Conservation (phyloP, 2,113 vertebrate species). For the Anguilla rostrata region DNA sequence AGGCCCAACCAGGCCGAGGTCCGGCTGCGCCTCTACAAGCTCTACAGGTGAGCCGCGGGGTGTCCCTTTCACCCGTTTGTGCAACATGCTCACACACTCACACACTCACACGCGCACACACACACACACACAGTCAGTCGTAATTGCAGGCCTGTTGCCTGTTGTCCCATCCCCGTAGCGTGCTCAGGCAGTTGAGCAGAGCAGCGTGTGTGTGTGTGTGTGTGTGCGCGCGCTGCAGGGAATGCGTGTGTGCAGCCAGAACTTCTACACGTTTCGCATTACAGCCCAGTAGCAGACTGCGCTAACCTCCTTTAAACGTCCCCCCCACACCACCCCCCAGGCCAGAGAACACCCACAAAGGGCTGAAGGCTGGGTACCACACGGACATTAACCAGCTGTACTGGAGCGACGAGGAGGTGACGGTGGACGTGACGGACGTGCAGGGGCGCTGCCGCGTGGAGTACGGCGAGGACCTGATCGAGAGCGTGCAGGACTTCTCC, state of each 20-base stretch:
- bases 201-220: too few relatives aligned
- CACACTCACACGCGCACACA: too few relatives aligned
- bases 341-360: slow-evolving; percentile 93
- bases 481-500: slow-evolving; percentile 83
- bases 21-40: slow-evolving; percentile 84
- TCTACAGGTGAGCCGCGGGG: slow-evolving; percentile 76
- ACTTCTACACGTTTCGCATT: background rate
- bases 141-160: too few relatives aligned
- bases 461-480: slow-evolving; percentile 84
- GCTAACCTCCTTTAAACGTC: background rate
- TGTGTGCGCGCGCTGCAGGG: too few relatives aligned
- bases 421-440: slow-evolving; percentile 76
- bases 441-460: slow-evolving; percentile 85
- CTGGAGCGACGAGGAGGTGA: slow-evolving; percentile 91
- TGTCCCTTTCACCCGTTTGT: too few relatives aligned
- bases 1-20: slow-evolving; percentile 79
- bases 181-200: too few relatives aligned
- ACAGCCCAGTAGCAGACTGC: background rate
- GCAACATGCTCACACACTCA: too few relatives aligned
- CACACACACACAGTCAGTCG: too few relatives aligned
- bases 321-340: slow-evolving; percentile 52
- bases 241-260: too few relatives aligned
- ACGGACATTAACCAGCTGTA: slow-evolving; percentile 92
- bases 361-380: slow-evolving; percentile 83
- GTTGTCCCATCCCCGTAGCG: too few relatives aligned